A percentile compares a stretch with the other conserved stretches of the same genome.
These are phyloP conservation scores for Papilio polytes DNA, from an alignment of 1,140 invertebrate genomes.

Conservation along the genomic window DNA sequence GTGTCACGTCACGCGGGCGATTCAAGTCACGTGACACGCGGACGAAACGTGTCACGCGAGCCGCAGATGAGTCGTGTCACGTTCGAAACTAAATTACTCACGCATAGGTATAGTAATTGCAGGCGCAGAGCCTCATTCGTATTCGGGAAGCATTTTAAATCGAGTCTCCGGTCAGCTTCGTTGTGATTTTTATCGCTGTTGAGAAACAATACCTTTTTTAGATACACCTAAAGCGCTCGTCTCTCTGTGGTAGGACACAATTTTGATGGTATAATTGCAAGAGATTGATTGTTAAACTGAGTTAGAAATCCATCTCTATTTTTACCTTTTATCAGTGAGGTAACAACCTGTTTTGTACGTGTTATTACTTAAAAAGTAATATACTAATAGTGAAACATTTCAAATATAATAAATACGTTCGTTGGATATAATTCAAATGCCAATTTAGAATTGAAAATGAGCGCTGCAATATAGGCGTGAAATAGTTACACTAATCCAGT, in stretches of 20 bases:
- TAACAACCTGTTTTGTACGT: no score
- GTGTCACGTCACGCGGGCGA: slow-evolving; percentile 34
- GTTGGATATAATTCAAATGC: background rate
- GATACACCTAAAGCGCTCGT: background rate
- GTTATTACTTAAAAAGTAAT: no score
- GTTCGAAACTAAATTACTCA: slow-evolving; percentile 53
- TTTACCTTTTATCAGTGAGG: background rate
- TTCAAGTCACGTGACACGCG: slow-evolving; percentile 40
- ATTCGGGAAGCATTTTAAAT: slow-evolving; percentile 44
- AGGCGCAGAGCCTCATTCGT: slow-evolving; percentile 56
- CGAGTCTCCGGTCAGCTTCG: slow-evolving; percentile 28
- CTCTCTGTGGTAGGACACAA: background rate
- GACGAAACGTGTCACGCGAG: slow-evolving; percentile 32
- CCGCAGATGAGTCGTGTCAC: slow-evolving; percentile 40
- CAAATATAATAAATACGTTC: background rate
- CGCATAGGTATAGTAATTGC: slow-evolving; percentile 58
- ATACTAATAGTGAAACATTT: background rate
- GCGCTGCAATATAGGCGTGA: background rate
- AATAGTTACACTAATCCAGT: background rate
- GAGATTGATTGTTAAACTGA: background rate
- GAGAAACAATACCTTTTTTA: slow-evolving; percentile 15
- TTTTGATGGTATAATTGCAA: background rate
- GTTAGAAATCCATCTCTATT: background rate
- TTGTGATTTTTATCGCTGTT: slow-evolving; percentile 19
- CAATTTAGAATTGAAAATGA: background rate